Percentiles rank a stretch among this genome's conserved stretches.
These are phyloP conservation scores for Bombus consobrinus DNA, from an alignment of 1,140 invertebrate genomes.

Conservation along the genomic window DNA sequence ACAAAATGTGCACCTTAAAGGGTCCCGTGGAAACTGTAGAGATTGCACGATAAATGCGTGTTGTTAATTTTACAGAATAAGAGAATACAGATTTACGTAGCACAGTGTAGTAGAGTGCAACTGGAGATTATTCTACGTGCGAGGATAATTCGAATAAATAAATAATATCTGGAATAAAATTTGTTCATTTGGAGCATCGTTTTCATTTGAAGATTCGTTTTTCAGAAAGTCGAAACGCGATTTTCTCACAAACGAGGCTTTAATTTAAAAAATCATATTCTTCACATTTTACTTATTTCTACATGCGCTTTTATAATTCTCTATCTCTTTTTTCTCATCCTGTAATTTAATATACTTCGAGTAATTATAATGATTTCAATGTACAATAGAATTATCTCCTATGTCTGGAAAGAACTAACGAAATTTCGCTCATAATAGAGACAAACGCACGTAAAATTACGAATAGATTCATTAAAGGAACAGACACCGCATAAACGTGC, in stretches of 20 bases:
- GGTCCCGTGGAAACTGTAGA: neutral
- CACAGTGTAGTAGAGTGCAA: neutral
- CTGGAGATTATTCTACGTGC: neutral
- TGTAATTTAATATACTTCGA: neutral
- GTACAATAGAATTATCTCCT: neutral
- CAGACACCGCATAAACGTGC: neutral
- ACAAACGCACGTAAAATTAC: neutral
- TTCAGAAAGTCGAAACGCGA: neutral
- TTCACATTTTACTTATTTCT: too few relatives aligned
- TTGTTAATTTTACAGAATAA: neutral
- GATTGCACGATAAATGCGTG: neutral
- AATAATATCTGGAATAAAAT: too few relatives aligned
- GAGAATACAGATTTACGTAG: too few relatives aligned
- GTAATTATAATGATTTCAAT: neutral
- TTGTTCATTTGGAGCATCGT: too few relatives aligned
- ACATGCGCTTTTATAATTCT: neutral
- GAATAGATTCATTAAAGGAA: constrained; percentile 18
- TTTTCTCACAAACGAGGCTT: too few relatives aligned
- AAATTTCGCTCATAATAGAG: neutral
- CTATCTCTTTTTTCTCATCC: neutral
- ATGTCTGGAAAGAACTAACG: neutral
- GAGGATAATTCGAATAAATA: too few relatives aligned
- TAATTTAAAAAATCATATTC: too few relatives aligned
- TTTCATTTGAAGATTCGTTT: too few relatives aligned
- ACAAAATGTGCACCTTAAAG: neutral